These are phyloP conservation scores for Lamellibrachia columna DNA, from an alignment of 2,888 invertebrate species.

Conservation along the genomic window DNA sequence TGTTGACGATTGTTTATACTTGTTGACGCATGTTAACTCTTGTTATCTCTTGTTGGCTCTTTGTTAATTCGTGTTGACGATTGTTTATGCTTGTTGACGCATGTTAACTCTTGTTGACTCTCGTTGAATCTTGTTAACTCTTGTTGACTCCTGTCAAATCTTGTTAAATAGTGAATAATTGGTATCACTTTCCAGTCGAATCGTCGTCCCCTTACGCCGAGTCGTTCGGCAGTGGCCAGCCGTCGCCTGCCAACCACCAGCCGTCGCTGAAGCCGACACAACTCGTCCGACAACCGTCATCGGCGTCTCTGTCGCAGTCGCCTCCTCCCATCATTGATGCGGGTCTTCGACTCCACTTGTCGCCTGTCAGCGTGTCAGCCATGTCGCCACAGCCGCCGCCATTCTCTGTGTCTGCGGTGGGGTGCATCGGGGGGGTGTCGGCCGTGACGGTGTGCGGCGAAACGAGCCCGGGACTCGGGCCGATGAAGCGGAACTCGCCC, in stretches of 20 bases:
- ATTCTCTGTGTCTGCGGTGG: conserved; percentile 23
- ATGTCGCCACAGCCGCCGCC: conserved; percentile 29
- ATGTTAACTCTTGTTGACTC: too few species aligned
- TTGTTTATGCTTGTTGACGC: too few species aligned
- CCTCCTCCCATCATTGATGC: conserved; percentile 27
- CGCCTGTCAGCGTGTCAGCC: conserved; percentile 25
- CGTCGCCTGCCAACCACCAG: background rate
- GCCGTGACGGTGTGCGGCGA: background rate
- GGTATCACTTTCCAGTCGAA: background rate
- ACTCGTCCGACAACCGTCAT: background rate
- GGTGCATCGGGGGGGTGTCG: background rate
- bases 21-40: too few species aligned
- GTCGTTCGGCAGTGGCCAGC: background rate
- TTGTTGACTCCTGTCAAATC: too few species aligned
- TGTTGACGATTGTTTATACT: too few species aligned
- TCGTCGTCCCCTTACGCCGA: background rate
- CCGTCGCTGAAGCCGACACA: background rate
- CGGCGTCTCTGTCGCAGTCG: conserved; percentile 20
- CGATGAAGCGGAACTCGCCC: conserved; percentile 64
- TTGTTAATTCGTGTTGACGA: too few species aligned
- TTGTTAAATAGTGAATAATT: background rate
- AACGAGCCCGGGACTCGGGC: conserved; percentile 36
- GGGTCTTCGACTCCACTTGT: background rate
- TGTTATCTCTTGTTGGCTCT: too few species aligned
- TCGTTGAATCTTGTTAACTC: too few species aligned